These are phyloP conservation scores for Nudaria mundana DNA, from an alignment of 2,888 invertebrate species.

Conservation along the genomic window DNA sequence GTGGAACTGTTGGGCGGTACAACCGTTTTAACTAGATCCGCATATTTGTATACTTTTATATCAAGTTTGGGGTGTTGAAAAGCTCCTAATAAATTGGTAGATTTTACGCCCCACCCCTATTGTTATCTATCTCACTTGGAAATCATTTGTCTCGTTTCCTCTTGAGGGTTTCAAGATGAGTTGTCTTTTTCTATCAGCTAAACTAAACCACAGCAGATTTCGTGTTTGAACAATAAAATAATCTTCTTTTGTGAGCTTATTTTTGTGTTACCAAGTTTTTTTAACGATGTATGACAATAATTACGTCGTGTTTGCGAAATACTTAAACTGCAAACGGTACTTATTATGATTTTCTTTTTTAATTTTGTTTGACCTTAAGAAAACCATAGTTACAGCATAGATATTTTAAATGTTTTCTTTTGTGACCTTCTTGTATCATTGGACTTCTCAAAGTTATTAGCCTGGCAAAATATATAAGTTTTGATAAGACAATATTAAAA, in stretches of 20 bases:
- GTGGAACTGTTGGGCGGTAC: conserved; percentile 64
- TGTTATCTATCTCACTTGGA: conserved; percentile 36
- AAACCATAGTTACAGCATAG: too few species aligned
- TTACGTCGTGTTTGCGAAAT: not conserved
- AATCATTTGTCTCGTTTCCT: conserved; percentile 31
- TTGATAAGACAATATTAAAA: too few species aligned
- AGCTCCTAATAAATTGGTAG: conserved; percentile 22
- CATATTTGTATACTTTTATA: conserved; percentile 10
- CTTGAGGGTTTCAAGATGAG: conserved; percentile 43
- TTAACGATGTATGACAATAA: conserved; percentile 1
- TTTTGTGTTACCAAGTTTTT: conserved; percentile 22
- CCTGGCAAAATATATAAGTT: too few species aligned
- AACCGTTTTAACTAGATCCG: conserved; percentile 20
- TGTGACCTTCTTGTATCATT: too few species aligned
- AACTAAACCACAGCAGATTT: conserved; percentile 46
- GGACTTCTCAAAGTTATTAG: too few species aligned
- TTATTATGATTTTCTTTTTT: too few species aligned
- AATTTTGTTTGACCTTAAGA: too few species aligned
- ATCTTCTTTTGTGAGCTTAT: conserved; percentile 27
- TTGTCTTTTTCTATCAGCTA: conserved; percentile 41
- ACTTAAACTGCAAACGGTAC: too few species aligned
- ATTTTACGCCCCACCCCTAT: conserved; percentile 48
- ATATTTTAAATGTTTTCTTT: too few species aligned
- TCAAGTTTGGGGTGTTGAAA: conserved; percentile 6
- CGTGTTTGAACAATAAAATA: conserved; percentile 39